Evolutionary conservation across 2,888 invertebrate genomes (phyloP).

Genomic region (Folsomia manolachei): DNA sequence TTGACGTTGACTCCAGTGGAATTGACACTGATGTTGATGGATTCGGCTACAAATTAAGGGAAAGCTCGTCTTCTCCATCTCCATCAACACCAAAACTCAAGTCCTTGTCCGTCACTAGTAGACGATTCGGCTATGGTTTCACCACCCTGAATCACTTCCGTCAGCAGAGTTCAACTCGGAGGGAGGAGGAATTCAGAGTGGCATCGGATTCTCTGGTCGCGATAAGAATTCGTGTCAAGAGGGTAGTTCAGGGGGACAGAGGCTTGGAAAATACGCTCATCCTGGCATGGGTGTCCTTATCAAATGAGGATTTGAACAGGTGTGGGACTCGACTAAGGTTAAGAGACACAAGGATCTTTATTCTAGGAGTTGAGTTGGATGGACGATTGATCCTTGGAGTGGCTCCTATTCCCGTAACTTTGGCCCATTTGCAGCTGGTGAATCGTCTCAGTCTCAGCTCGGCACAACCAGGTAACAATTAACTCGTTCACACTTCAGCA

Average conservation of each 20-base stretch:
- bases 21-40: slow-evolving; percentile 29
- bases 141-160: neutral
- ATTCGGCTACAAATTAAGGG: slow-evolving; percentile 10
- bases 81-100: neutral
- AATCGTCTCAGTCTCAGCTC: neutral
- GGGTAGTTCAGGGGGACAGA: slow-evolving; percentile 47
- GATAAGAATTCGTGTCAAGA: slow-evolving; percentile 43
- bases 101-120: slow-evolving; percentile 18
- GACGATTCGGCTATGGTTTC: neutral
- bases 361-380: slow-evolving; percentile 36
- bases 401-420: slow-evolving; percentile 44
- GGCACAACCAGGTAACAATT: too few species aligned
- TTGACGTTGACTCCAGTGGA: slow-evolving; percentile 27
- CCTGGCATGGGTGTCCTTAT: neutral
- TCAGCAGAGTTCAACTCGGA: slow-evolving; percentile 9
- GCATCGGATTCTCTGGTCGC: slow-evolving; percentile 28
- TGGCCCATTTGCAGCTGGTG: slow-evolving; percentile 36
- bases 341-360: slow-evolving; percentile 45
- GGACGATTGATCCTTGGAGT: slow-evolving; percentile 34
- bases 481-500: too few species aligned
- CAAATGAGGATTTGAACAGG: neutral
- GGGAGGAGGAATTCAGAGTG: neutral
- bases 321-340: slow-evolving; percentile 28
- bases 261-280: slow-evolving; percentile 38
- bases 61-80: neutral